phyloP scores from a whole-genome alignment of 2,888 invertebrate genomes.

The Drosophila incognita region DNA sequence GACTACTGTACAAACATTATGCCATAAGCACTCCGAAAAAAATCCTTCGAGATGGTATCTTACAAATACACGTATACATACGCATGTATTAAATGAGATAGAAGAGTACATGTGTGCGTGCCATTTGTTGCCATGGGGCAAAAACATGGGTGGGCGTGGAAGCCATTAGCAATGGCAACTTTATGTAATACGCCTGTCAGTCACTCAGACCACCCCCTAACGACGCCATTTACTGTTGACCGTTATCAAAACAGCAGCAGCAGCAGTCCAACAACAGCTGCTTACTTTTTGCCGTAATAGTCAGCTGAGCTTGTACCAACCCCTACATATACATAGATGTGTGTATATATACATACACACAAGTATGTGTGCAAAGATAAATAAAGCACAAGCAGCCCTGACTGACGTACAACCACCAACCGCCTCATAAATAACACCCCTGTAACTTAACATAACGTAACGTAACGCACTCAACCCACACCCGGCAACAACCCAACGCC shows the following conservation, averaged over 20 bases:
- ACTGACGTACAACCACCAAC: constrained; percentile 15
- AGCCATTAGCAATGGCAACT: constrained; percentile 43
- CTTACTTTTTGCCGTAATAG: constrained; percentile 52
- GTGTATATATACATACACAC: background rate
- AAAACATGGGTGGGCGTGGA: constrained; percentile 33
- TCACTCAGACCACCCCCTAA: constrained; percentile 31
- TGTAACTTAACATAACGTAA: constrained; percentile 34
- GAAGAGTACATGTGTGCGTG: constrained; percentile 6
- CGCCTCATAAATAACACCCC: constrained; percentile 26
- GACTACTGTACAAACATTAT: constrained; percentile 7
- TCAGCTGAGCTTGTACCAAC: constrained; percentile 63
- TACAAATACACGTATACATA: constrained; percentile 17
- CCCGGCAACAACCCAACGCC: background rate
- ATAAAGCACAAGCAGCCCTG: constrained; percentile 29
- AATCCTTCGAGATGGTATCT: constrained; percentile 68
- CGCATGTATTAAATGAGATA: constrained; percentile 21
- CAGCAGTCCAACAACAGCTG: constrained; percentile 58
- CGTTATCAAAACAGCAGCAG: constrained; percentile 62
- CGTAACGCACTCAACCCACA: constrained; percentile 31
- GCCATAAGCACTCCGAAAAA: constrained; percentile 40
- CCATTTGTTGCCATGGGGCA: constrained; percentile 47
- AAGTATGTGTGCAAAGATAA: constrained; percentile 15
- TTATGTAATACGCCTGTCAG: constrained; percentile 59
- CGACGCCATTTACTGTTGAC: constrained; percentile 51
- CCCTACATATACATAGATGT: background rate